A percentile compares a stretch with the other conserved stretches of the same genome.
These are phyloP conservation scores for Macropus fuliginosus DNA, from an alignment of 2,797 vertebrate genomes.

Conservation along the genomic window DNA sequence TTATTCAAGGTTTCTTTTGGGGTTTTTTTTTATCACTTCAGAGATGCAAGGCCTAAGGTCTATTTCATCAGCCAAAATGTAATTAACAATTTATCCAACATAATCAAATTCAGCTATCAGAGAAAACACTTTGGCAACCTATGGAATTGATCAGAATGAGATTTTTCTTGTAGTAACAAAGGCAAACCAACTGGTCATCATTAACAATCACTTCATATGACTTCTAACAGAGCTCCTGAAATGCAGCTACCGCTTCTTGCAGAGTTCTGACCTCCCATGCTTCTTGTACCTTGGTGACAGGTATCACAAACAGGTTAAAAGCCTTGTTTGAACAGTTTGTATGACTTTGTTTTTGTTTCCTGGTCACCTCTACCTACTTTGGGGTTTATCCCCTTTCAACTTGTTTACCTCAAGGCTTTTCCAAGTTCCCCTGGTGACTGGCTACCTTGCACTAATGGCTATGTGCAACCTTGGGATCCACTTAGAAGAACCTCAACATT, in stretches of 20 bases:
- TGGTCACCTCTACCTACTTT: background rate
- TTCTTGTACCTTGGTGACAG: conserved; percentile 48
- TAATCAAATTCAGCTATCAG: background rate
- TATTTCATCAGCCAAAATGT: background rate
- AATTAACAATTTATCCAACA: conserved; percentile 24
- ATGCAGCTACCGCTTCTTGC: background rate
- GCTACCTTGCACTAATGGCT: background rate
- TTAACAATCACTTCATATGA: conserved; percentile 17
- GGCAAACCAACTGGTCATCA: conserved; percentile 13
- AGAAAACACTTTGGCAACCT: conserved; percentile 4
- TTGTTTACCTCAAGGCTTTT: conserved; percentile 48
- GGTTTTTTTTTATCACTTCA: background rate
- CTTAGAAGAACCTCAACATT: background rate
- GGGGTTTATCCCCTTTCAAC: background rate
- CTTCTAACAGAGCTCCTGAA: background rate
- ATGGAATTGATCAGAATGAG: conserved; percentile 16
- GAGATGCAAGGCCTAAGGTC: background rate
- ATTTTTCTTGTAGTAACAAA: conserved; percentile 44
- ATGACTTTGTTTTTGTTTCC: conserved; percentile 49
- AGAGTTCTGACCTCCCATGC: conserved; percentile 22
- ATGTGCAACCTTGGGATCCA: background rate
- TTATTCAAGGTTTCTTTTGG: background rate
- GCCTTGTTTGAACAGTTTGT: conserved; percentile 63
- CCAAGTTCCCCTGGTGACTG: conserved; percentile 21
- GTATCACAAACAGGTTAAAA: conserved; percentile 68